Conservation (phyloP, 1,140 invertebrate genomes). For the Amphibalanus amphitrite region DNA sequence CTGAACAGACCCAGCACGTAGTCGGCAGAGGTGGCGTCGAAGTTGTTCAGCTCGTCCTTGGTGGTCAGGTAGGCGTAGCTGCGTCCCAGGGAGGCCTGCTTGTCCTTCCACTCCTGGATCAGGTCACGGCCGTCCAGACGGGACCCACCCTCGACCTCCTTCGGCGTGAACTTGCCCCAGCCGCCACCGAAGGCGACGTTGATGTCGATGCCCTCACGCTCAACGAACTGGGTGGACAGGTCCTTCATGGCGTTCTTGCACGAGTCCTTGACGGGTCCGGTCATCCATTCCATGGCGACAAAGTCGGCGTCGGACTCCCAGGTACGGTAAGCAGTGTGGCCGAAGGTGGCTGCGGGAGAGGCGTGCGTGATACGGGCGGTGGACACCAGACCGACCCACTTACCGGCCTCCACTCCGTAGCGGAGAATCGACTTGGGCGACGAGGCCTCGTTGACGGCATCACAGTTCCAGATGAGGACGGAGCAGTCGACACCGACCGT, state of each 20-base stretch:
- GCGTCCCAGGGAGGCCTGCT: conserved; percentile 36
- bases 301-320: conserved; percentile 19
- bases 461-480: conserved; percentile 14
- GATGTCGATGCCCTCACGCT: conserved; percentile 16
- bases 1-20: conserved; percentile 47
- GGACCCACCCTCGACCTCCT: background rate
- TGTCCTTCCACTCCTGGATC: conserved; percentile 37
- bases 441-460: background rate
- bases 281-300: background rate
- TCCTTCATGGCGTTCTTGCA: conserved; percentile 12
- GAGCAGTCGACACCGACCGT: conserved; percentile 16
- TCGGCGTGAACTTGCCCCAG: background rate
- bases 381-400: conserved; percentile 33
- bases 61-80: conserved; percentile 47
- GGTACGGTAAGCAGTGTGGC: conserved; percentile 16
- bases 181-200: conserved; percentile 12
- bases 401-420: conserved; percentile 1
- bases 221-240: conserved; percentile 15
- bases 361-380: conserved; percentile 60
- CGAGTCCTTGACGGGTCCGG: background rate
- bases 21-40: conserved; percentile 36
- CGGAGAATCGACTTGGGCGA: background rate
- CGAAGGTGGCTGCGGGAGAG: conserved; percentile 38
- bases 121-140: conserved; percentile 39
- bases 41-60: conserved; percentile 29